Evolutionary conservation across 2,888 invertebrate genomes (phyloP).

Genomic region (Cinara cedri): DNA sequence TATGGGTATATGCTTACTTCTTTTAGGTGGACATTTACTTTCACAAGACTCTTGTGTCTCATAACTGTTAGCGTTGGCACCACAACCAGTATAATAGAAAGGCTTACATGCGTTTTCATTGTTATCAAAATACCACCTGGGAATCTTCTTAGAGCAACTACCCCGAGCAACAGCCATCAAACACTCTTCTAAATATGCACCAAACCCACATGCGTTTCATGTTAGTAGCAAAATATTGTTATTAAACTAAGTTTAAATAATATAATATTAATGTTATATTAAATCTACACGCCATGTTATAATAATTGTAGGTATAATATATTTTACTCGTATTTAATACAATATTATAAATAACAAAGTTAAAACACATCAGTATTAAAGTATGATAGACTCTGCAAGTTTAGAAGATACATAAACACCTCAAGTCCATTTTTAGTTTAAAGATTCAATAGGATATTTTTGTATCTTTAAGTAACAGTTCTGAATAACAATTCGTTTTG

Average conservation of each 20-base stretch:
- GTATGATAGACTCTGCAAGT: not conserved
- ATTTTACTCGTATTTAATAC: too few relatives aligned
- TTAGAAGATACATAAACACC: not conserved
- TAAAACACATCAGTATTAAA: not conserved
- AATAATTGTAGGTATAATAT: too few relatives aligned
- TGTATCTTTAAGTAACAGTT: slow-evolving; percentile 14
- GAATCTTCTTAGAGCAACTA: slow-evolving; percentile 76
- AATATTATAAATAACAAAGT: not conserved
- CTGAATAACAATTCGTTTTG: slow-evolving; percentile 60
- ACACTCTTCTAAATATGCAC: slow-evolving; percentile 72
- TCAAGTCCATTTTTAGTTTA: slow-evolving; percentile 14
- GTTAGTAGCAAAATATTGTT: slow-evolving; percentile 31
- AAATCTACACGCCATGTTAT: not conserved
- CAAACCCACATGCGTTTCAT: slow-evolving; percentile 51
- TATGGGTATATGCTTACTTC: slow-evolving; percentile 70
- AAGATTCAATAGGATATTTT: not conserved
- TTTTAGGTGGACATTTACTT: slow-evolving; percentile 76
- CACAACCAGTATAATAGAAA: slow-evolving; percentile 92
- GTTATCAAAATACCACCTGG: slow-evolving; percentile 86
- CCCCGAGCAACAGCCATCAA: slow-evolving; percentile 76
- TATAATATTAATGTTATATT: slow-evolving; percentile 52
- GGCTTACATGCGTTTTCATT: slow-evolving; percentile 85
- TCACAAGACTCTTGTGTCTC: slow-evolving; percentile 75
- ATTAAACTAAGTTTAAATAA: not conserved
- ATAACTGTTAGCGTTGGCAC: slow-evolving; percentile 88